These are phyloP conservation scores for Peromyscus nudipes DNA, from an alignment of 2,797 vertebrate species.

Conservation along the genomic window DNA sequence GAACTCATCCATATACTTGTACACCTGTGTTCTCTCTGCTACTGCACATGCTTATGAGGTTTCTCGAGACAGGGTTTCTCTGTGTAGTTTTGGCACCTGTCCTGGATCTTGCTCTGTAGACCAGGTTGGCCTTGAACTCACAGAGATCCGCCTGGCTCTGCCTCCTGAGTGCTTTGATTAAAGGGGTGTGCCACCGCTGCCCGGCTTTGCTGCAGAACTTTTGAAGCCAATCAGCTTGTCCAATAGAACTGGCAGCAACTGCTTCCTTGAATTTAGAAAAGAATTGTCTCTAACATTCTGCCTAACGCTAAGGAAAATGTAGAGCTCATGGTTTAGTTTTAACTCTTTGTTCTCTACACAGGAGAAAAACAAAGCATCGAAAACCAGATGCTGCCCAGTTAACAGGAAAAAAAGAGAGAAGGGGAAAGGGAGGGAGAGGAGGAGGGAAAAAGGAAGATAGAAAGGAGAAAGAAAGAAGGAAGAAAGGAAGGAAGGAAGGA, in stretches of 20 bases:
- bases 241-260: background rate
- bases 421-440: too few species aligned
- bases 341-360: background rate
- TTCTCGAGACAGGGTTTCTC: too few species aligned
- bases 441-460: too few species aligned
- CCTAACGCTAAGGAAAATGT: background rate
- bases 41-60: background rate
- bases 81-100: too few species aligned
- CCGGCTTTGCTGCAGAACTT: background rate
- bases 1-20: background rate
- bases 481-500: too few species aligned
- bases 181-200: too few species aligned
- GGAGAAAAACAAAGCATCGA: background rate
- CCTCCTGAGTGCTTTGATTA: too few species aligned
- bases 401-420: background rate
- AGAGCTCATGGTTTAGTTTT: background rate
- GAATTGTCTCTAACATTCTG: background rate
- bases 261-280: slow-evolving; percentile 35
- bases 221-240: background rate
- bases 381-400: background rate
- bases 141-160: too few species aligned
- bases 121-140: too few species aligned
- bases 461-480: background rate
- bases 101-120: too few species aligned
- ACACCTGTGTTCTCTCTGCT: background rate